A percentile compares a stretch with the other conserved stretches of the same genome.
Evolutionary conservation across 2,113 vertebrate genomes (phyloP).

Genomic region (Sterrhoptilus dennistouni): DNA sequence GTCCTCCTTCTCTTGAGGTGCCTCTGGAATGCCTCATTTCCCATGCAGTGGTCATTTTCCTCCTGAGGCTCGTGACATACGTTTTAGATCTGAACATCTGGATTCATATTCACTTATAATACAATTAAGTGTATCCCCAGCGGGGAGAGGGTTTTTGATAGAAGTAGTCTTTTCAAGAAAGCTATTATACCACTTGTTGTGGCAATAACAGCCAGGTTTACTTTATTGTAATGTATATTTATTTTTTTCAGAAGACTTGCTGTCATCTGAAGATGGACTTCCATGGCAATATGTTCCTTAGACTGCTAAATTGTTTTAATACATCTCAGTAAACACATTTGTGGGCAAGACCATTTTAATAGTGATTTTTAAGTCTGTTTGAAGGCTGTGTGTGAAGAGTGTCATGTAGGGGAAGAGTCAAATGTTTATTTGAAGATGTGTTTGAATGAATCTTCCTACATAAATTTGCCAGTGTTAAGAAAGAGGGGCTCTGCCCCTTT

Average conservation of each 20-base stretch:
- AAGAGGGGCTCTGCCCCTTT: constrained; percentile 21
- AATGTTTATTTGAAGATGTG: constrained; percentile 61
- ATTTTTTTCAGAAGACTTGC: constrained; percentile 10
- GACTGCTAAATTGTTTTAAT: constrained; percentile 16
- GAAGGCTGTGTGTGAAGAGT: neutral
- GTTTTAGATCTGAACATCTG: constrained; percentile 1
- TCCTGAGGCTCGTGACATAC: fast-evolving
- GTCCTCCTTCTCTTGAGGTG: neutral
- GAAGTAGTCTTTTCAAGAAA: constrained; percentile 5
- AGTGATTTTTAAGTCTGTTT: constrained; percentile 15
- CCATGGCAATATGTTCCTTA: neutral
- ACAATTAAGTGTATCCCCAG: neutral
- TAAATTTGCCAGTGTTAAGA: constrained; percentile 47
- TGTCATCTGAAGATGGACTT: neutral
- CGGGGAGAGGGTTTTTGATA: neutral
- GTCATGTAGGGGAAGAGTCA: constrained; percentile 20
- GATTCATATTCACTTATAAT: neutral
- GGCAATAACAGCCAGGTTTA: neutral
- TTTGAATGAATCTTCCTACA: constrained; percentile 62
- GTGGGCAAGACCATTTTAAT: constrained; percentile 6
- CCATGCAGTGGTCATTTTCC: neutral
- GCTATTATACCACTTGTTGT: neutral
- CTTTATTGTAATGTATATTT: neutral
- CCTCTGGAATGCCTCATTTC: neutral
- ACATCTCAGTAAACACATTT: constrained; percentile 13